Conservation (phyloP, 2,888 invertebrate species). For the Platycheirus rosarum region DNA sequence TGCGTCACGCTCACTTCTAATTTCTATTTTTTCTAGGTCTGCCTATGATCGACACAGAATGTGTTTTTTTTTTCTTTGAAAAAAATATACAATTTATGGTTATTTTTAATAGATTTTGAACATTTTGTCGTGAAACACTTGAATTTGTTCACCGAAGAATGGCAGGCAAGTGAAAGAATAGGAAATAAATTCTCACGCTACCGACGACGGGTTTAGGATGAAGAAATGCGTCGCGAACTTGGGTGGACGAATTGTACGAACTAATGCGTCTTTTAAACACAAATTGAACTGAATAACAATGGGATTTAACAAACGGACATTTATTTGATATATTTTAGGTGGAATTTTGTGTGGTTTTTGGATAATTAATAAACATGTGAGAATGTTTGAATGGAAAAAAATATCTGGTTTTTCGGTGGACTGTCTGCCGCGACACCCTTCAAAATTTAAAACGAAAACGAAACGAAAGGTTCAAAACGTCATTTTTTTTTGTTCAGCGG, state of each 20-base stretch:
- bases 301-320: slow-evolving; percentile 11
- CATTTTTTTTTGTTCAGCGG: slow-evolving; percentile 40
- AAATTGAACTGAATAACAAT: slow-evolving; percentile 1
- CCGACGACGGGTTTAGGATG: not conserved
- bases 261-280: not conserved
- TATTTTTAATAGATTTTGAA: slow-evolving; percentile 8
- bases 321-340: slow-evolving; percentile 27
- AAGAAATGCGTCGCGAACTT: slow-evolving; percentile 10
- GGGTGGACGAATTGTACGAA: no score
- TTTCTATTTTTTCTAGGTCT: slow-evolving; percentile 6
- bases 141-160: slow-evolving; percentile 1
- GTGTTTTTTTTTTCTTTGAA: slow-evolving; percentile 19
- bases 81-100: slow-evolving; percentile 10
- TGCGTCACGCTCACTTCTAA: slow-evolving; percentile 66
- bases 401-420: slow-evolving; percentile 35
- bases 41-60: slow-evolving; percentile 31
- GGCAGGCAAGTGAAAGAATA: slow-evolving; percentile 1
- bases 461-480: slow-evolving; percentile 36
- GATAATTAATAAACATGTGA: slow-evolving; percentile 31
- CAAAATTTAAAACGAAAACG: slow-evolving; percentile 22
- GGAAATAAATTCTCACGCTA: slow-evolving; percentile 24
- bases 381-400: slow-evolving; percentile 28
- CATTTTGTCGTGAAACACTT: slow-evolving; percentile 36
- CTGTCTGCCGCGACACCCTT: slow-evolving; percentile 35
- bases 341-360: slow-evolving; percentile 18